Base-by-base conservation (phyloP, 2,797 vertebrate genomes). In the Paramormyrops hopkinsi region DNA sequence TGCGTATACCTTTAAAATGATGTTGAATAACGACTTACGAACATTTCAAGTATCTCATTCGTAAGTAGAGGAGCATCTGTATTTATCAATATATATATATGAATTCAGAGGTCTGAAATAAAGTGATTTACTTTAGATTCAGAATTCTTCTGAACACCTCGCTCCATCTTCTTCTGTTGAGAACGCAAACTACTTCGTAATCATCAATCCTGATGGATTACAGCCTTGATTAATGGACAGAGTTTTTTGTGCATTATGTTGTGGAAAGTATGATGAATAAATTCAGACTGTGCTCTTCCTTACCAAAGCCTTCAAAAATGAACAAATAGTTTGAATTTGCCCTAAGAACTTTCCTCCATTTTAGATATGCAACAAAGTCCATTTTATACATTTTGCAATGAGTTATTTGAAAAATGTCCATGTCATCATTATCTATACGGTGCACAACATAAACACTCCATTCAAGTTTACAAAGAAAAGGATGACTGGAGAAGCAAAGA, bases 401-500 rank as follows among this genome's bases (percentile, higher is more conserved):
- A 86, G 25, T 86, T 11, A 56, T 54, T 59, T 84, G n/a, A 51
- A 85, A 85, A 46, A 51, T 12, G 4, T 76, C 53, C 9, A 46
- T 2, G 51, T 44, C 33, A 89, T 48, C 48, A 73, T 76, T 73
- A 46, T 79, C 46, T 44, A 3, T 25, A 65, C 44, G 62, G 1
- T 17, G 14, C 69, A 76, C 69, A 41, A 41, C 33, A 25, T 14
- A 88, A 14, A 44, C 41, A 88, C 17, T n/a, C 2, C 37, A 88
- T 25, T 33, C n/a, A 29, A 33, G 14, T 83, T 48, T 82, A 54
- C 90, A 89, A 76, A 88, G 65, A 92, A 91, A 88, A 93, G 93
- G 93, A 96, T 92, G 90, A 92, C 92, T 17, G 29, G 93, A 91
- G 91, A 90, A 90, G 93, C 93, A 87, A 91, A 89, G 89, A 92